These are phyloP conservation scores for Chromobotia macracanthus DNA, from an alignment of 2,797 vertebrate species.

Conservation along the genomic window DNA sequence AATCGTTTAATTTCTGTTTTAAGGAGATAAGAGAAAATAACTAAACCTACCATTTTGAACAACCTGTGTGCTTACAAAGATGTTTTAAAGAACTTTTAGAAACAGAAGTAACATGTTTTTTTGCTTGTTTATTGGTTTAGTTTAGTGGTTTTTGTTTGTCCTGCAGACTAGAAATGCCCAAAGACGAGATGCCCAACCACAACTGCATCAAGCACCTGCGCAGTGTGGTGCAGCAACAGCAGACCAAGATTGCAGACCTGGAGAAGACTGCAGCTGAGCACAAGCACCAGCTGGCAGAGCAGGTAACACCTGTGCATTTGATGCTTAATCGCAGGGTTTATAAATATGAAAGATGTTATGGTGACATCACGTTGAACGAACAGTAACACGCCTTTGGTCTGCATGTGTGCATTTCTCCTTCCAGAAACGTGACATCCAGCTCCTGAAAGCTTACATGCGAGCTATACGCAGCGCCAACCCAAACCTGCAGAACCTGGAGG, in stretches of 20 bases:
- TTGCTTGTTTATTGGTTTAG: not conserved
- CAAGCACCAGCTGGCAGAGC: conserved; percentile 94
- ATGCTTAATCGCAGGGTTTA: not conserved
- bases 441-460: conserved; percentile 97
- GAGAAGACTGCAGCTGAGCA: conserved; percentile 93
- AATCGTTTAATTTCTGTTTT: too few relatives aligned
- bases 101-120: not conserved
- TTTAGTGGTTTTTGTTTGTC: conserved; percentile 16
- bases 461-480: conserved; percentile 97
- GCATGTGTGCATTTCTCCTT: conserved; percentile 32
- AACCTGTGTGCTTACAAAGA: not conserved
- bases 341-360: not conserved
- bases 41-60: too few relatives aligned
- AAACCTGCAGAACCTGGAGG: conserved; percentile 96
- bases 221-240: conserved; percentile 92
- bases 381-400: conserved; percentile 7
- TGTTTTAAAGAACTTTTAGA: not conserved
- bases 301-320: conserved; percentile 75
- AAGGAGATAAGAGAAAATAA: too few relatives aligned
- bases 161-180: conserved; percentile 94
- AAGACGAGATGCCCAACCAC: conserved; percentile 93
- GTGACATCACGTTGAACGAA: not conserved
- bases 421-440: conserved; percentile 96
- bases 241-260: conserved; percentile 91
- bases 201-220: conserved; percentile 96